These are phyloP conservation scores for Melanerpes aurifrons DNA, from an alignment of 2,113 vertebrate genomes.

Conservation along the genomic window DNA sequence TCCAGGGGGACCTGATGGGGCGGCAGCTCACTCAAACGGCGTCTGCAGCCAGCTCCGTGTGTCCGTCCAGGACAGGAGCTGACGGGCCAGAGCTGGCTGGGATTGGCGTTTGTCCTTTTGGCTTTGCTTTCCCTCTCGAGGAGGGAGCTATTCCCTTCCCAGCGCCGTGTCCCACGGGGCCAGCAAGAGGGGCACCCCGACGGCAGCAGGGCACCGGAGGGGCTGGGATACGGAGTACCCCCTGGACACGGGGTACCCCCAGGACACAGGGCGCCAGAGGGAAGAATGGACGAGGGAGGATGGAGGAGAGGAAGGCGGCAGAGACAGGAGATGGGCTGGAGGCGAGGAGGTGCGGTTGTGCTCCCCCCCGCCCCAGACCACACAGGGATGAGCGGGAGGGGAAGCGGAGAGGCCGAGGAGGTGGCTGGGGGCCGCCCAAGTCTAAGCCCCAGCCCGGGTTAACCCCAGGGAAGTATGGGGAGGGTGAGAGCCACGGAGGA, in stretches of 20 bases:
- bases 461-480: slow-evolving; percentile 32
- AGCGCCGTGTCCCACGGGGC: not conserved
- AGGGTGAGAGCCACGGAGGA: slow-evolving; percentile 13
- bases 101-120: slow-evolving; percentile 23
- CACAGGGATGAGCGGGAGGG: slow-evolving; percentile 8
- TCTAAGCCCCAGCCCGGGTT: slow-evolving; percentile 20
- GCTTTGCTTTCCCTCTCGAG: not conserved
- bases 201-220: not conserved
- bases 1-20: slow-evolving; percentile 45
- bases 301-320: not conserved
- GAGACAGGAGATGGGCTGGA: slow-evolving; percentile 26
- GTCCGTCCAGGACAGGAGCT: slow-evolving; percentile 67
- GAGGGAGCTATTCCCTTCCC: slow-evolving; percentile 15
- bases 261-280: not conserved
- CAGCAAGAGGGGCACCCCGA: not conserved
- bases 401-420: not conserved
- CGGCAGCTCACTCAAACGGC: slow-evolving; percentile 3
- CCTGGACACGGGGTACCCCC: not conserved
- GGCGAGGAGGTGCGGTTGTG: not conserved
- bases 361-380: slow-evolving; percentile 33
- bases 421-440: not conserved
- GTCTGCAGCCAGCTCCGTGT: slow-evolving; percentile 36
- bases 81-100: slow-evolving; percentile 8
- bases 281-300: not conserved
- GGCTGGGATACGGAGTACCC: not conserved